Evolutionary conservation across 2,797 vertebrate genomes (phyloP), one percentile per base, ranked within the genome.

Genomic region (Leptoclinus maculatus): DNA sequence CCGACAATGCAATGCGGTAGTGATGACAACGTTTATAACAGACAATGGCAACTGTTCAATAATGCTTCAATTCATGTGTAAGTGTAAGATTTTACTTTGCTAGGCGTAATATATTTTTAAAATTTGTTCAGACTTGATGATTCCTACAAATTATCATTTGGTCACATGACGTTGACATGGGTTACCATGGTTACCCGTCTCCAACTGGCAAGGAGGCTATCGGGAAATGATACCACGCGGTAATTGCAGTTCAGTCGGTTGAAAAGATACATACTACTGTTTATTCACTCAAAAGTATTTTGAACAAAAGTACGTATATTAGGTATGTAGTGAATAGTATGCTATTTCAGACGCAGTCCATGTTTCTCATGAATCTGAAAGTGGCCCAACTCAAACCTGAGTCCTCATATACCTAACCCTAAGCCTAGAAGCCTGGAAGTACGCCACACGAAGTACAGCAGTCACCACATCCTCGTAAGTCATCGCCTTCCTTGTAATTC

Each of bases 391-490:
- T 54, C 8, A 27, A n/a, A 27, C 4, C 49, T 1, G 13, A 11
- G 8, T 36, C 34, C 36, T 49, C 54, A 14, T 43, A 57, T 6
- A 68, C 29, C n/a, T 43, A 38, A 63, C 19, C 13, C 34, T 36
- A 36, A 36, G 10, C 11, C 38, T 39, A 39, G n/a, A n/a, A n/a
- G n/a, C n/a, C n/a, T n/a, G 71, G 65, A 78, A 71, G 29, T 70
- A 72, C 10, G 19, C 49, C 60, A 49, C 58, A 39, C 14, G 25
- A 8, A 41, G 29, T 23, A 14, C 41, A 75, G 51, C 47, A 12
- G 62, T 43, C 54, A 78, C 86, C 84, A 83, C 87, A 76, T 87
- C 83, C 83, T 86, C 76, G 19, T 66, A 75, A 84, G 81, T 89
- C 87, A 87, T 53, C 29, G 4, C 57, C 71, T 67, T 64, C 66